Evolutionary conservation across 2,797 vertebrate genomes (phyloP).

Genomic region (Catharus ustulatus): DNA sequence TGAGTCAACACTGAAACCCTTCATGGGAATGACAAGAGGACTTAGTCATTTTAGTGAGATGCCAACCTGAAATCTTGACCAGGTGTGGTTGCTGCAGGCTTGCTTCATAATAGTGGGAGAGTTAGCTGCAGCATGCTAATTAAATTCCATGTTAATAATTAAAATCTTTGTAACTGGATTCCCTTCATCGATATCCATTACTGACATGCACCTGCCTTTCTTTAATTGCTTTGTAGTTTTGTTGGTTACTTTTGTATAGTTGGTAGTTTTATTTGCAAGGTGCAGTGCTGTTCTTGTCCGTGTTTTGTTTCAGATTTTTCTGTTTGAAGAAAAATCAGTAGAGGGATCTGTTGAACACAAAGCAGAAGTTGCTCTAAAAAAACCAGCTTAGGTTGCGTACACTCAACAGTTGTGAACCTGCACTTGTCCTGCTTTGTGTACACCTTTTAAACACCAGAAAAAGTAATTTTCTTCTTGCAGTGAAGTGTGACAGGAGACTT

Average conservation of each 20-base stretch:
- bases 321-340: not conserved
- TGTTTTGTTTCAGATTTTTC: not conserved
- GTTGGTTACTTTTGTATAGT: not conserved
- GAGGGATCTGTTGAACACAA: not conserved
- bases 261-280: not conserved
- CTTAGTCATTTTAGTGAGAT: not conserved
- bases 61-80: not conserved
- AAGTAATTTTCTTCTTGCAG: not conserved
- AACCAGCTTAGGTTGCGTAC: accelerated
- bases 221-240: not conserved
- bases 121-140: not conserved
- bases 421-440: not conserved
- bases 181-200: not conserved
- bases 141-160: slow-evolving; percentile 44
- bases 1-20: not conserved
- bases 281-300: not conserved
- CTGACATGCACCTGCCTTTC: not conserved
- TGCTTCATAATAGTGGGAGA: not conserved
- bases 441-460: not conserved
- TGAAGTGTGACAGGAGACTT: not conserved
- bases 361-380: not conserved
- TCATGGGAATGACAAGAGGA: not conserved
- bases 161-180: slow-evolving; percentile 1
- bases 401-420: not conserved
- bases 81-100: not conserved